Percentiles rank a stretch among this genome's conserved stretches.
Conservation (phyloP, 2,113 vertebrate species). For the Istiophorus platypterus region DNA sequence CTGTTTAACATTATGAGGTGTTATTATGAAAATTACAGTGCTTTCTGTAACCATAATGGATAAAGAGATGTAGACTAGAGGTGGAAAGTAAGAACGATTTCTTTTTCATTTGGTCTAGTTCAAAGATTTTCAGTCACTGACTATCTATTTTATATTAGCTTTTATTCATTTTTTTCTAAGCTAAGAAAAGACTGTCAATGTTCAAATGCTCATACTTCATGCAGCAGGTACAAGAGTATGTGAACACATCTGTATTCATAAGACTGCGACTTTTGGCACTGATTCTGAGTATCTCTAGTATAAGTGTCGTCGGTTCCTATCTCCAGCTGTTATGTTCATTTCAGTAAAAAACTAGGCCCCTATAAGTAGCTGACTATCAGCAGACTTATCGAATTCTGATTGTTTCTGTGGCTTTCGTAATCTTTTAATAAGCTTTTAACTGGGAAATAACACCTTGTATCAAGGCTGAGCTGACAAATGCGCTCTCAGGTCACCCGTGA, state of each 20-base stretch:
- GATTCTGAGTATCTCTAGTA: background rate
- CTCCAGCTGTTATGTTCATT: background rate
- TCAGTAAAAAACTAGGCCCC: background rate
- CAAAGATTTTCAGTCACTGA: background rate
- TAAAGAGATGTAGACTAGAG: background rate
- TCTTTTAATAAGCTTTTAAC: too few relatives aligned
- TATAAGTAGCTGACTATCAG: too few relatives aligned
- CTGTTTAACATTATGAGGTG: conserved; percentile 7
- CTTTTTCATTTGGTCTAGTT: background rate
- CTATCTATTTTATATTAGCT: background rate
- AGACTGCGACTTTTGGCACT: background rate
- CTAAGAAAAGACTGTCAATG: too few relatives aligned
- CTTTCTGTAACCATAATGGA: background rate
- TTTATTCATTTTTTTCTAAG: background rate
- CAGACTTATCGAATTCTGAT: too few relatives aligned
- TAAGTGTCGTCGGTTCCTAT: background rate
- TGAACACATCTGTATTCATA: background rate
- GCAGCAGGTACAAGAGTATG: background rate
- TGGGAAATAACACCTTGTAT: too few relatives aligned
- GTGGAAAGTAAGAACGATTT: background rate
- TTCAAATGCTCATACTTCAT: background rate
- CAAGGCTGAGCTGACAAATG: too few relatives aligned
- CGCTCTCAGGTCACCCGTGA: too few relatives aligned
- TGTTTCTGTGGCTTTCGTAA: too few relatives aligned
- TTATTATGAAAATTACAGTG: conserved; percentile 3